Evolutionary conservation across 2,888 invertebrate species (phyloP).

Genomic region (Dinocampus coccinellae): DNA sequence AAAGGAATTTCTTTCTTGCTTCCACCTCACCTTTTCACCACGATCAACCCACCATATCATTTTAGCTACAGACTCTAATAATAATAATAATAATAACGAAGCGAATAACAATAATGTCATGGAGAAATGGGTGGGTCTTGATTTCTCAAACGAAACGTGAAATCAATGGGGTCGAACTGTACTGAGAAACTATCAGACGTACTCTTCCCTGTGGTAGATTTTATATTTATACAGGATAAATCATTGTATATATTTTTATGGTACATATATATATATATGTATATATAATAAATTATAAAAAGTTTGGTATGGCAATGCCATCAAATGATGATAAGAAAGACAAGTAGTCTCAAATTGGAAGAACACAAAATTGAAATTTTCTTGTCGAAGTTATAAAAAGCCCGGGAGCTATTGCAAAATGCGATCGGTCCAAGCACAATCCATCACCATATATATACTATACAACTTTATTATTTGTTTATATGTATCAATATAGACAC

Average conservation of each 20-base stretch:
- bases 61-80: neutral
- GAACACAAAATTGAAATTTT: conserved; percentile 64
- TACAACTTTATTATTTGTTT: neutral
- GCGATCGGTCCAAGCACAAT: conserved; percentile 24
- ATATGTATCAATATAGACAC: too few relatives aligned
- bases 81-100: conserved; percentile 34
- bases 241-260: neutral
- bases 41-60: neutral
- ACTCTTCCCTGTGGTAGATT: conserved; percentile 24
- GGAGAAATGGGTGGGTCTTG: conserved; percentile 22
- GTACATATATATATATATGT: neutral
- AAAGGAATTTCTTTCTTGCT: conserved; percentile 27
- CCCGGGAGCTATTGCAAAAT: conserved; percentile 39
- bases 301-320: conserved; percentile 1
- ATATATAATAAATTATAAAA: neutral
- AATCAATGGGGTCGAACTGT: conserved; percentile 42
- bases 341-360: conserved; percentile 64
- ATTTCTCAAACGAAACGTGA: conserved; percentile 43
- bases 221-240: conserved; percentile 19
- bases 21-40: conserved; percentile 4
- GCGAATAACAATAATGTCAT: conserved; percentile 27
- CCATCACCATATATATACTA: conserved; percentile 22
- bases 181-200: conserved; percentile 3
- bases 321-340: conserved; percentile 50
- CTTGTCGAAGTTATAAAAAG: conserved; percentile 56